These are phyloP conservation scores for Cynaeus angustus DNA, from an alignment of 2,888 invertebrate species.

Conservation along the genomic window DNA sequence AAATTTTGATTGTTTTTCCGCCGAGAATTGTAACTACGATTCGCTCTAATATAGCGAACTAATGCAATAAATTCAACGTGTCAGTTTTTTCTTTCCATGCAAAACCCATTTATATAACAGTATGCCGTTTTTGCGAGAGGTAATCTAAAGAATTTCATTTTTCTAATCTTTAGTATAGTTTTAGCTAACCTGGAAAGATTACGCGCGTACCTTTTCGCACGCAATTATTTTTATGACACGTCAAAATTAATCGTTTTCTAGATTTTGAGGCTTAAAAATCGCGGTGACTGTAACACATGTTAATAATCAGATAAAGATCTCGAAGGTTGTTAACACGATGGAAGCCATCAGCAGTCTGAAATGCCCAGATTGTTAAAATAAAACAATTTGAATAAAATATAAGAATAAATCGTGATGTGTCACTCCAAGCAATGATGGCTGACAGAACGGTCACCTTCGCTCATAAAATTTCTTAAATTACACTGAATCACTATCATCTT, in stretches of 20 bases:
- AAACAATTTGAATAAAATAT: no score
- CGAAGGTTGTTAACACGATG: no score
- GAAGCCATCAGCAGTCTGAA: no score
- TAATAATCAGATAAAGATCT: not conserved
- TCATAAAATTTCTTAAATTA: no score
- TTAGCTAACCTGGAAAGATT: not conserved
- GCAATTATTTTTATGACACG: not conserved
- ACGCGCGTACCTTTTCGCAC: conserved; percentile 1
- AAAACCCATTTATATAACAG: not conserved
- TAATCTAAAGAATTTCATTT: not conserved
- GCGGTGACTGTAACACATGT: not conserved
- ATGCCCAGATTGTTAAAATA: no score
- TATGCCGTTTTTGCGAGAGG: not conserved
- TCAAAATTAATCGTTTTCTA: not conserved
- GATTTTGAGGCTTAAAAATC: not conserved
- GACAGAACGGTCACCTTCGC: no score
- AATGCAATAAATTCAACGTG: not conserved
- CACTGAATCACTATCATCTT: no score
- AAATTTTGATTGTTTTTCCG: no score
- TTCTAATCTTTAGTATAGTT: not conserved
- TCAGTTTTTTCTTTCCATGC: not conserved
- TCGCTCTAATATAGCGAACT: not conserved
- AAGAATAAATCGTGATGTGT: no score
- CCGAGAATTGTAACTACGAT: no score
- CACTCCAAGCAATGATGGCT: no score